Percentiles rank a stretch among this genome's conserved stretches.
phyloP scores from a whole-genome alignment of 2,797 vertebrate species.

The Micrastur ruficollis region DNA sequence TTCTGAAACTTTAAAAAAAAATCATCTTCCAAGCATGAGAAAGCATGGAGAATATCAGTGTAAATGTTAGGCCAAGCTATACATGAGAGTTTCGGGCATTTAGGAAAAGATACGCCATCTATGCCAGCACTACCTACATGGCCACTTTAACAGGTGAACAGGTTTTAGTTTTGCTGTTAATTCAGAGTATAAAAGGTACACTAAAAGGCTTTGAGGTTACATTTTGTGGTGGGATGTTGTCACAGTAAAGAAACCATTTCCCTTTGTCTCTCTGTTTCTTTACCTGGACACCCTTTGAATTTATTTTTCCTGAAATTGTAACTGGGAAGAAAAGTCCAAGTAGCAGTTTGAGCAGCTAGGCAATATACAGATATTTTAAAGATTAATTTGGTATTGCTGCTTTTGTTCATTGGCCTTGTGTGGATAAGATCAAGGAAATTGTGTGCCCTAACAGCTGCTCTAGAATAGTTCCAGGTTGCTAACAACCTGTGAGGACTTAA shows the following conservation, averaged over 20 bases:
- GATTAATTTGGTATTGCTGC: not conserved
- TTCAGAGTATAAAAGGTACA: not conserved
- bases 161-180: not conserved
- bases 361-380: not conserved
- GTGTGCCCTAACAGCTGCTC: not conserved
- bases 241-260: accelerated
- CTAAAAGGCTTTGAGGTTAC: not conserved
- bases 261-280: not conserved
- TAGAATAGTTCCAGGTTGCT: not conserved
- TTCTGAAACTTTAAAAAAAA: not conserved
- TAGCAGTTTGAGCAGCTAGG: not conserved
- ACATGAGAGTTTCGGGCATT: not conserved
- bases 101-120: not conserved
- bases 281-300: not conserved
- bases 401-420: not conserved
- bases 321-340: not conserved
- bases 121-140: not conserved
- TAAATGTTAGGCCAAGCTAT: not conserved
- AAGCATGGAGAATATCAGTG: not conserved
- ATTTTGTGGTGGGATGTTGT: not conserved
- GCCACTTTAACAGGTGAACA: not conserved
- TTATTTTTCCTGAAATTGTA: not conserved
- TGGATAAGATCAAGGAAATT: not conserved
- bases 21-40: not conserved
- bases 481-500: not conserved